These are phyloP conservation scores for Ceyx cyanopectus DNA, from an alignment of 2,113 vertebrate genomes.

Conservation along the genomic window DNA sequence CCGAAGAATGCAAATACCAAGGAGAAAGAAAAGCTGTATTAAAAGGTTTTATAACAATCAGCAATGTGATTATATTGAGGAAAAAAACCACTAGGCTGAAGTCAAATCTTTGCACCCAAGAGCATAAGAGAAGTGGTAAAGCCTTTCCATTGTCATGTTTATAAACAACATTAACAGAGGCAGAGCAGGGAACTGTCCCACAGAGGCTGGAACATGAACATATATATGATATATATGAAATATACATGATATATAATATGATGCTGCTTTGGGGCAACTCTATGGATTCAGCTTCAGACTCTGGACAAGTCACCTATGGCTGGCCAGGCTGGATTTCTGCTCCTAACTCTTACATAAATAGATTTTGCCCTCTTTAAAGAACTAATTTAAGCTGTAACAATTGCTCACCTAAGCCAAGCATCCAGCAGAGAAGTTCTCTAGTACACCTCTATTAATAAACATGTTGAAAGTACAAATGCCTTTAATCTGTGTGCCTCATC, in stretches of 20 bases:
- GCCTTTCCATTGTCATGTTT: rapidly evolving
- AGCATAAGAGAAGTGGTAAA: not conserved
- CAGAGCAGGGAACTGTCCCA: not conserved
- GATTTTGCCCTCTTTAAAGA: not conserved
- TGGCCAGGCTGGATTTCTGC: not conserved
- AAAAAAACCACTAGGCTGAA: not conserved
- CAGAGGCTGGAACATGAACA: not conserved
- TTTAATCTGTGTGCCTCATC: not conserved
- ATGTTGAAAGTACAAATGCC: not conserved
- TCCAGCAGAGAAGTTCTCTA: not conserved
- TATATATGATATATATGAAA: no score
- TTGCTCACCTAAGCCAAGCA: not conserved
- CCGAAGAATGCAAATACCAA: slow-evolving; percentile 26
- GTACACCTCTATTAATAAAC: not conserved
- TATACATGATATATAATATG: no score
- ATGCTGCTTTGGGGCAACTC: not conserved
- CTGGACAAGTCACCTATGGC: not conserved
- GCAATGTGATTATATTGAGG: not conserved
- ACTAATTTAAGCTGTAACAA: not conserved
- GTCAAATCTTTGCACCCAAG: not conserved
- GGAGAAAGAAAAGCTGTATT: not conserved
- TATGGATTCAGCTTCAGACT: not conserved
- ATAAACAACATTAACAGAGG: not conserved
- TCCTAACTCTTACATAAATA: not conserved
- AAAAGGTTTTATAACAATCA: not conserved